Evolutionary conservation across 2,888 invertebrate genomes (phyloP), one percentile per base, ranked within the genome.

Genomic region (Diarsia brunnea): DNA sequence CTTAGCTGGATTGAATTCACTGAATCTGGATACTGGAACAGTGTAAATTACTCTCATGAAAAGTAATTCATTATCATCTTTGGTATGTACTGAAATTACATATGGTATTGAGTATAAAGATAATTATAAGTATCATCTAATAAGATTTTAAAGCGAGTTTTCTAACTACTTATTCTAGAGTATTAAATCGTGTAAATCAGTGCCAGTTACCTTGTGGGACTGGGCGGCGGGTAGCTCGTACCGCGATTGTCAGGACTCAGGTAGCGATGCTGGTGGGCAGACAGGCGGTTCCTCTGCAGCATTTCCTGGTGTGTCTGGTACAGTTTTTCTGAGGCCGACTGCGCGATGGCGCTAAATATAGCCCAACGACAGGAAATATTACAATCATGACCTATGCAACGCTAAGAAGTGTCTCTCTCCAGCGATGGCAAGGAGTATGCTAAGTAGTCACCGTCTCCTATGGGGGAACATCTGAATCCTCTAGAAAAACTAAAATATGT

Each of bases 181-280:
- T 27, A 78, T 43, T 4, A 60, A 38, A n/a, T 31, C 58, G 47
- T 19, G 1, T 19, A 2, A 27, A 14, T 24, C 10, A 38, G 14
- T 31, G 19, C 10, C 8, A 38, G 11, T 1, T 95, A 94, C 97
- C 96, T 91, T 92, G 97, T 89, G 91, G 95, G 98, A 84, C 98
- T 98, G 43, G 98, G 98, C 12, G 98, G 98, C 73, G 98, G 98
- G 93, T 98, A 98, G 83, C 98, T 98, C 79, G 98, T 97, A 79
- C 98, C 98, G 87, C 98, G 97, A 90, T 97, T 97, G 88, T 97
- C 97, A 16, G 98, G 94, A 1, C 84, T 90, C 68, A 96, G 91
- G 79, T 90, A 92, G 70, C 93, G 91, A 0, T 91, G 91, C 4
- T 91, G 91, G 0, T 89, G 70, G 4, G 91, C 92, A 0, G 89